Conservation (phyloP, 2,888 invertebrate species). For the Chrysina gloriosa region DNA sequence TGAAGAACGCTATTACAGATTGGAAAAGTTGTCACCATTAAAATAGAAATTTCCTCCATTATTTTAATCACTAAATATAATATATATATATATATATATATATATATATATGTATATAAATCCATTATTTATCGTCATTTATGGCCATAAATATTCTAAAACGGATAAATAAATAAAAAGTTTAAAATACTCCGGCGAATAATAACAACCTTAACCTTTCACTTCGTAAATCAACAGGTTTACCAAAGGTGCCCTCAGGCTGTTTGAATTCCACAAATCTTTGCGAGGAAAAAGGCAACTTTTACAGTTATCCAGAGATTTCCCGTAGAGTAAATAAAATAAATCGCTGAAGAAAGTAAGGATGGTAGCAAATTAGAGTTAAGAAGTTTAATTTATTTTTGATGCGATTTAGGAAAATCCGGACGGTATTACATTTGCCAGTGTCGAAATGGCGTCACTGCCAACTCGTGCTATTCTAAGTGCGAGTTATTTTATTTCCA, state of each 20-base stretch:
- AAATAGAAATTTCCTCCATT: too few relatives aligned
- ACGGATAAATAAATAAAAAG: background rate
- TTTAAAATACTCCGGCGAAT: background rate
- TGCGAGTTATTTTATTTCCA: conserved; percentile 55
- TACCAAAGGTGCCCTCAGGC: conserved; percentile 10
- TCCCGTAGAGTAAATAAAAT: too few relatives aligned
- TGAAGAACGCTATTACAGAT: too few relatives aligned
- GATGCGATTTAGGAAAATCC: conserved; percentile 41
- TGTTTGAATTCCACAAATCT: conserved; percentile 17
- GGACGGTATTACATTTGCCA: conserved; percentile 41
- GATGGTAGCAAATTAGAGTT: too few relatives aligned
- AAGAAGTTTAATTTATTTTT: conserved; percentile 37
- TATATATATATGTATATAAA: too few relatives aligned
- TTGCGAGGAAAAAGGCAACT: background rate
- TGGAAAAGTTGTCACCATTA: too few relatives aligned
- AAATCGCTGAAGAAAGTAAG: too few relatives aligned
- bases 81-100: too few relatives aligned
- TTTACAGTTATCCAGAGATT: conserved; percentile 35
- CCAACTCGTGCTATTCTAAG: conserved; percentile 58
- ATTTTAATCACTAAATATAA: too few relatives aligned
- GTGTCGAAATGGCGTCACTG: conserved; percentile 46
- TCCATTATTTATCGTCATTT: too few relatives aligned
- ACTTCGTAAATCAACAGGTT: conserved; percentile 27
- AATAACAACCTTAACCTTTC: conserved; percentile 36
- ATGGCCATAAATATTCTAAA: background rate